Conservation (phyloP, 2,888 invertebrate species). For the Sussaba pulchella region DNA sequence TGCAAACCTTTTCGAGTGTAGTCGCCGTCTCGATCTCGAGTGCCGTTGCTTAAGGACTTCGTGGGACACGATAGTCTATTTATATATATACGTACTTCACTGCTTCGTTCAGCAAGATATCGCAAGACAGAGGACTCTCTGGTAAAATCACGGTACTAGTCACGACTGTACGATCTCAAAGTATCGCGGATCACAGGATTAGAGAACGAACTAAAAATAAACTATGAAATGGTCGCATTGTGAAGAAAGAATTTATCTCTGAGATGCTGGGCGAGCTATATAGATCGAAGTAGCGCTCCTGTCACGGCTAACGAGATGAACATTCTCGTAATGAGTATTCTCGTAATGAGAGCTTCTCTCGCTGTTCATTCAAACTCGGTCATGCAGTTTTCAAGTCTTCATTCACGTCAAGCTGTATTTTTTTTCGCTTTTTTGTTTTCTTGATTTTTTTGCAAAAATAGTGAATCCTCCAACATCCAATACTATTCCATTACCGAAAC, state of each 20-base stretch:
- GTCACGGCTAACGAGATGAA: constrained; percentile 8
- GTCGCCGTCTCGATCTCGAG: constrained; percentile 35
- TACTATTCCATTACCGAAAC: too few species aligned
- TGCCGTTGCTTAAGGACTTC: neutral
- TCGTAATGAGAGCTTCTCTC: constrained; percentile 15
- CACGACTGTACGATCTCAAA: constrained; percentile 19
- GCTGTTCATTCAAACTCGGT: too few species aligned
- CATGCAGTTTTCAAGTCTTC: too few species aligned
- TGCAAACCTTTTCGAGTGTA: constrained; percentile 27
- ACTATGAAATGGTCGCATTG: neutral
- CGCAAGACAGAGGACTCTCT: too few species aligned
- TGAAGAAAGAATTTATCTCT: neutral
- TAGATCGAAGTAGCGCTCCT: neutral
- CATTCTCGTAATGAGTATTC: constrained; percentile 1
- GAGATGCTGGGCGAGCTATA: neutral
- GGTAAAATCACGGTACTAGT: neutral
- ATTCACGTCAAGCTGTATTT: too few species aligned
- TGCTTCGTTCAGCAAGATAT: too few species aligned
- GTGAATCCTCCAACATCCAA: too few species aligned
- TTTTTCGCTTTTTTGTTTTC: too few species aligned
- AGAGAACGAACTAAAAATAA: constrained; percentile 23
- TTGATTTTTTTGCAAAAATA: too few species aligned
- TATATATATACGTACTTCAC: too few species aligned
- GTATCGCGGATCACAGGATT: constrained; percentile 1
- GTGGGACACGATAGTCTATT: too few species aligned